These are phyloP conservation scores for Circaetus gallicus DNA, from an alignment of 2,113 vertebrate genomes.

Conservation along the genomic window DNA sequence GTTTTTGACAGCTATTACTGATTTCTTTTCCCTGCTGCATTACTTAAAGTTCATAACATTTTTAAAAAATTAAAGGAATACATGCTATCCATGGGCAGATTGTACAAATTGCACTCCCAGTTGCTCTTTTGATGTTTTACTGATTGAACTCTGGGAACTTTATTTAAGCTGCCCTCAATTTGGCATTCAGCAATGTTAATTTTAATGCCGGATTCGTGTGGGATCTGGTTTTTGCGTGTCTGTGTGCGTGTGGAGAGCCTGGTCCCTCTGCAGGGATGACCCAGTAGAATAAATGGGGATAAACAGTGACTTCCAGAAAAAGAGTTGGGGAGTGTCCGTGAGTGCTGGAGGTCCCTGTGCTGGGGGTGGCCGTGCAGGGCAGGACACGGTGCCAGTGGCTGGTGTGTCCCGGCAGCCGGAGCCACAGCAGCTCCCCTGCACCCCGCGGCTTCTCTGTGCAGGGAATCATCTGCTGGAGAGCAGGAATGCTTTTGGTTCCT, in stretches of 20 bases:
- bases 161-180: background rate
- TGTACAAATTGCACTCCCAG: background rate
- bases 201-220: background rate
- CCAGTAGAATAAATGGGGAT: background rate
- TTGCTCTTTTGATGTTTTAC: background rate
- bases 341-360: background rate
- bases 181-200: background rate
- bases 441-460: background rate
- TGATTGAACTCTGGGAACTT: background rate
- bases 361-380: background rate
- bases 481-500: background rate
- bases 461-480: accelerated
- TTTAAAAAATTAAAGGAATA: background rate
- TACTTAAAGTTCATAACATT: slow-evolving; percentile 17
- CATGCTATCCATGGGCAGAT: background rate
- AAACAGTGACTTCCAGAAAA: background rate
- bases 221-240: background rate
- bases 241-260: background rate
- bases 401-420: background rate
- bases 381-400: accelerated
- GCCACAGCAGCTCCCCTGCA: background rate
- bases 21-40: background rate
- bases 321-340: accelerated
- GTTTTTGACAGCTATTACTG: background rate
- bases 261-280: background rate